phyloP scores from a whole-genome alignment of 2,888 invertebrate genomes.

The Adelphocoris suturalis region DNA sequence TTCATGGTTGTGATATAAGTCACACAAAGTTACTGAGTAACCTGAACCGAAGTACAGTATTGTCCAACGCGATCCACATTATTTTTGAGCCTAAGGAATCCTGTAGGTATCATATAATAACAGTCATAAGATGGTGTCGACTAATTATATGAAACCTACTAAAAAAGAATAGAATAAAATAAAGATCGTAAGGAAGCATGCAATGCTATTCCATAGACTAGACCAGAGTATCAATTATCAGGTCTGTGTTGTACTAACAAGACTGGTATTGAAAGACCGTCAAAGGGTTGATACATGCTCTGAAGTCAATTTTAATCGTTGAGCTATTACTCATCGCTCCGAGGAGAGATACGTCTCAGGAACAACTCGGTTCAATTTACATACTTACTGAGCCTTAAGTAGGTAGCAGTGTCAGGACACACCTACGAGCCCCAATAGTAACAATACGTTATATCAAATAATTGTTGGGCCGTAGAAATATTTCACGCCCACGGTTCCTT shows the following conservation, averaged over 20 bases:
- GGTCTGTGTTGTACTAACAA: neutral
- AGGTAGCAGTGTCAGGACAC: slow-evolving; percentile 49
- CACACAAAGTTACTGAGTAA: too few relatives aligned
- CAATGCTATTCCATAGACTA: neutral
- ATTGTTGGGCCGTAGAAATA: slow-evolving; percentile 35
- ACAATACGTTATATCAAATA: slow-evolving; percentile 54
- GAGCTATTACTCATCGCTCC: neutral
- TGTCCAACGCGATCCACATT: too few relatives aligned
- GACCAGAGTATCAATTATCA: neutral
- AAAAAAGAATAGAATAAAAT: neutral
- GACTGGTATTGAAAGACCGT: neutral
- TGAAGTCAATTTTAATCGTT: slow-evolving; percentile 11
- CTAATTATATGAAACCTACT: too few relatives aligned
- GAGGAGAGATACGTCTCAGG: slow-evolving; percentile 18
- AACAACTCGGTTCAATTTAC: slow-evolving; percentile 34
- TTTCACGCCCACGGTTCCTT: slow-evolving; percentile 46
- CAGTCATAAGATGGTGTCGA: too few relatives aligned
- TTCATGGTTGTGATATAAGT: too few relatives aligned
- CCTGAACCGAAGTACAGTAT: too few relatives aligned
- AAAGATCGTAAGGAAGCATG: neutral
- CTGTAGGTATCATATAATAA: too few relatives aligned
- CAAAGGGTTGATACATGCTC: slow-evolving; percentile 32
- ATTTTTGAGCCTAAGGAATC: too few relatives aligned
- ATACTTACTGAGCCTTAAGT: slow-evolving; percentile 49
- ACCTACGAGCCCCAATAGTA: slow-evolving; percentile 48